A percentile compares a stretch with the other conserved stretches of the same genome.
These are phyloP conservation scores for Drosophila busckii DNA, from an alignment of 1,140 invertebrate genomes.

Conservation along the genomic window DNA sequence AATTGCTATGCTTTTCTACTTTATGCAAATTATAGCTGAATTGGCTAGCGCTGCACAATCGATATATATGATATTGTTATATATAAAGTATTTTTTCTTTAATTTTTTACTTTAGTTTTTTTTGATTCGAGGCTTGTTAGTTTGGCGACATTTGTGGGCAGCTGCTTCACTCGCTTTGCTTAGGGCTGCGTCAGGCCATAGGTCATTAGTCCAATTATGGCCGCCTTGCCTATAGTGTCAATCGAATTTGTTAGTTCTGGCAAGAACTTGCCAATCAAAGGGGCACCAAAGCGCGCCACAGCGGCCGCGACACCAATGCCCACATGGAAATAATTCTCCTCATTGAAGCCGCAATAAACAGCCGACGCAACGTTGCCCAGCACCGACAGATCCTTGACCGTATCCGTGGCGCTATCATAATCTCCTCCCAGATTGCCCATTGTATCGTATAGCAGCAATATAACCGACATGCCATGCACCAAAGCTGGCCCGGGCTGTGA, in stretches of 20 bases:
- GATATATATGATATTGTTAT: too few relatives aligned
- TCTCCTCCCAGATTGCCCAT: slow-evolving; percentile 43
- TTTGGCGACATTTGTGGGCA: too few relatives aligned
- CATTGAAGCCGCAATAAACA: slow-evolving; percentile 28
- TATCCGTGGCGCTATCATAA: slow-evolving; percentile 25
- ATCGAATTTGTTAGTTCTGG: slow-evolving; percentile 1
- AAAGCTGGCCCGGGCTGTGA: slow-evolving; percentile 16
- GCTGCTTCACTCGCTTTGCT: too few relatives aligned
- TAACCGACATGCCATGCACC: slow-evolving; percentile 42
- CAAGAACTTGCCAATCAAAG: slow-evolving; percentile 8
- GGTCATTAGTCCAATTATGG: slow-evolving; percentile 38
- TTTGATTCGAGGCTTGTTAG: too few relatives aligned
- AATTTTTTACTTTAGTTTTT: too few relatives aligned
- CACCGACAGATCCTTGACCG: slow-evolving; percentile 48
- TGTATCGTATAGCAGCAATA: slow-evolving; percentile 52
- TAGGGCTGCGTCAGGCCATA: slow-evolving; percentile 29
- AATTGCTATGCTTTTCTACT: too few relatives aligned
- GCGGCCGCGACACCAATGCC: slow-evolving; percentile 26
- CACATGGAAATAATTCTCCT: slow-evolving; percentile 22
- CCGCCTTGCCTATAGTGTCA: slow-evolving; percentile 26
- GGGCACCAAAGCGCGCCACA: slow-evolving; percentile 23
- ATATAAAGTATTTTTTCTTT: too few relatives aligned
- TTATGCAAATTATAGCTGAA: too few relatives aligned
- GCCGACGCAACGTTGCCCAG: slow-evolving; percentile 48
- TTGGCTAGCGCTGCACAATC: too few relatives aligned